A percentile compares a stretch with the other conserved stretches of the same genome.
Evolutionary conservation across 2,888 invertebrate genomes (phyloP).

Genomic region (Drosophila colorata): DNA sequence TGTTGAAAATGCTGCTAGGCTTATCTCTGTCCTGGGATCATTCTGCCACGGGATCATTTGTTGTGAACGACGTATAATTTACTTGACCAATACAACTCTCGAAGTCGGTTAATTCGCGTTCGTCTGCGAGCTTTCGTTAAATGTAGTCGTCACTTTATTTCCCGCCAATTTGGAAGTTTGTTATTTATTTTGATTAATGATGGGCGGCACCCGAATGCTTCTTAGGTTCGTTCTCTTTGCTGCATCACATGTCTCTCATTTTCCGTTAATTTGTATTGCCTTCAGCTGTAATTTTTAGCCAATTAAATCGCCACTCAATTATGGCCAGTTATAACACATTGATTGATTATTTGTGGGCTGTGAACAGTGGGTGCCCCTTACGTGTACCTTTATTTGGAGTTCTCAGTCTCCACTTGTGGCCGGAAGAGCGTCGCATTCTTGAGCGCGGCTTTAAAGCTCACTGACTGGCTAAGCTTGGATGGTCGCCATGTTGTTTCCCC

Average conservation of each 20-base stretch:
- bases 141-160: not conserved
- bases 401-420: slow-evolving; percentile 32
- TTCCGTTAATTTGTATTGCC: slow-evolving; percentile 6
- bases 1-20: too few species aligned
- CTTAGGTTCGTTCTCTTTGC: not conserved
- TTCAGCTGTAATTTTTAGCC: slow-evolving; percentile 2
- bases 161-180: not conserved
- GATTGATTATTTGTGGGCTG: slow-evolving; percentile 9
- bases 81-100: too few species aligned
- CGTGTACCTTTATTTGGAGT: not conserved
- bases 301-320: slow-evolving; percentile 4
- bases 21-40: not conserved
- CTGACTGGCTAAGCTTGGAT: slow-evolving; percentile 12
- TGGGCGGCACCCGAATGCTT: not conserved
- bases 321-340: not conserved
- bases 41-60: not conserved
- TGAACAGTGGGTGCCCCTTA: slow-evolving; percentile 6
- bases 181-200: slow-evolving; percentile 6
- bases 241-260: not conserved
- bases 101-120: too few species aligned
- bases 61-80: not conserved
- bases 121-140: not conserved
- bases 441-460: slow-evolving; percentile 35
- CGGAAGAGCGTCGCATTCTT: slow-evolving; percentile 59
- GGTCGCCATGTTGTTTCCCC: slow-evolving; percentile 22